Percentiles rank a stretch among this genome's conserved stretches.
These are phyloP conservation scores for Bombus superbus DNA, from an alignment of 1,140 invertebrate species.

Conservation along the genomic window DNA sequence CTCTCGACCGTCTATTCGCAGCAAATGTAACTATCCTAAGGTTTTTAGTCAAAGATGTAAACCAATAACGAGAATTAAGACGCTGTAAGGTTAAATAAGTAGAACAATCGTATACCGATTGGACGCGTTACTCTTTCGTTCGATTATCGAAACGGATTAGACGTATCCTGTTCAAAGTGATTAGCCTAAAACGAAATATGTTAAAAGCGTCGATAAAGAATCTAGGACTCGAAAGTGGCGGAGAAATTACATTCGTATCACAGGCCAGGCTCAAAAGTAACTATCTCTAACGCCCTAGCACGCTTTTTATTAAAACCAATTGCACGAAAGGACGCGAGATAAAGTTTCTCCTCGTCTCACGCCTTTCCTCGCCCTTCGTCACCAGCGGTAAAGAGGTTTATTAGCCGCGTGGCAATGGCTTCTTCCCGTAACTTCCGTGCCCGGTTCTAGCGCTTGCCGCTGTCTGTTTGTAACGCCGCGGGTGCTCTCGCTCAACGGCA, in stretches of 20 bases:
- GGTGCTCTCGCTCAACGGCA: neutral
- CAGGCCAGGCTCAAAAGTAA: neutral
- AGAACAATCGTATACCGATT: too few relatives aligned
- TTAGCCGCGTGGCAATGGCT: constrained; percentile 29
- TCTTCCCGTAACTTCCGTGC: neutral
- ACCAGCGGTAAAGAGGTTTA: constrained; percentile 54
- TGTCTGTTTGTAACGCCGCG: neutral
- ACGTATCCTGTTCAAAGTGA: neutral
- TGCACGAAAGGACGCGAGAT: neutral
- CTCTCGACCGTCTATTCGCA: too few relatives aligned
- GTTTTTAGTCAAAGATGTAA: too few relatives aligned
- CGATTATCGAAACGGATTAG: too few relatives aligned
- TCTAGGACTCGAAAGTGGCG: neutral
- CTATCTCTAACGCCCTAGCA: neutral
- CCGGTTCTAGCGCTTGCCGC: neutral
- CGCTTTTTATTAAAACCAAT: constrained; percentile 58
- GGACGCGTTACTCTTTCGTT: too few relatives aligned
- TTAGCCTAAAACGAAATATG: neutral
- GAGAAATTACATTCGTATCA: neutral
- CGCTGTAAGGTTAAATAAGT: too few relatives aligned
- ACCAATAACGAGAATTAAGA: too few relatives aligned
- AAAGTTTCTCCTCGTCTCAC: neutral
- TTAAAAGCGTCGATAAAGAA: neutral
- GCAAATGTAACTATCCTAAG: too few relatives aligned
- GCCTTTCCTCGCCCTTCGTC: neutral